Percentiles rank a stretch among this genome's conserved stretches.
Conservation (phyloP, 23 tunicate species). For the Oikopleura albicans region DNA sequence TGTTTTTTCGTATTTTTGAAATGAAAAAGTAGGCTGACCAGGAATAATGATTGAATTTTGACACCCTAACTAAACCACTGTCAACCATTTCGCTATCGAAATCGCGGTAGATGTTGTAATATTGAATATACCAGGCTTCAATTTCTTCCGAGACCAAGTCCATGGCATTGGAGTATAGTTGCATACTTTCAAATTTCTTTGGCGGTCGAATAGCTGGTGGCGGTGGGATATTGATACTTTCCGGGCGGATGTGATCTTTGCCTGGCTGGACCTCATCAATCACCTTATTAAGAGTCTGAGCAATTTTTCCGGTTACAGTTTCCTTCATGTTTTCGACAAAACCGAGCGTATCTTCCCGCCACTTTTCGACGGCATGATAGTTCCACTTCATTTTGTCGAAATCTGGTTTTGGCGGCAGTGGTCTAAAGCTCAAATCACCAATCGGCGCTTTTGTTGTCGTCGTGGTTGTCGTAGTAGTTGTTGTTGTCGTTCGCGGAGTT, state of each 20-base stretch:
- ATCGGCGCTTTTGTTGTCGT: neutral
- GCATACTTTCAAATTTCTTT: neutral
- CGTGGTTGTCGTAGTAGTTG: neutral
- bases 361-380: neutral
- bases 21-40: no score
- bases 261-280: neutral
- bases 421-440: neutral
- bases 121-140: neutral
- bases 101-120: neutral
- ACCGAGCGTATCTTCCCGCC: neutral
- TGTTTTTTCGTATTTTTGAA: no score
- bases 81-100: neutral
- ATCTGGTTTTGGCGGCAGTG: neutral
- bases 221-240: neutral
- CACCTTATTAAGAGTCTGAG: neutral
- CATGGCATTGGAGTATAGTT: neutral
- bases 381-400: neutral
- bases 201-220: neutral
- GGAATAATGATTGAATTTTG: no score
- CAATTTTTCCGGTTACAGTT: neutral
- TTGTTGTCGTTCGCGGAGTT: neutral
- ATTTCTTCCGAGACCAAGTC: neutral
- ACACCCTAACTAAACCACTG: no score
- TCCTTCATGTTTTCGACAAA: neutral
- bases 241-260: neutral